phyloP scores from a whole-genome alignment of 1,140 invertebrate species.

The Zaprionus tsacasi region DNA sequence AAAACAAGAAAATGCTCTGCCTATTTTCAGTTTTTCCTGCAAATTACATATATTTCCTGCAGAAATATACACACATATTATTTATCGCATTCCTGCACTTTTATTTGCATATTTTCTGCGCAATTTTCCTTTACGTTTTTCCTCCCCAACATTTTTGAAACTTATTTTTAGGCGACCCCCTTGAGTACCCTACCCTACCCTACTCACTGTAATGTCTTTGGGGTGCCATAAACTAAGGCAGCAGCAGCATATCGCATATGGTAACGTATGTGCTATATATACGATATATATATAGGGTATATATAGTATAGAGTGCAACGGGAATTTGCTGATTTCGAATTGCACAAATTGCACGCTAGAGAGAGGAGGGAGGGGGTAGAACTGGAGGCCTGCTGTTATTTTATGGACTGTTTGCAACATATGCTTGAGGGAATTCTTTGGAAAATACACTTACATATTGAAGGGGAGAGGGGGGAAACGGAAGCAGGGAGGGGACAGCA shows the following conservation, averaged over 20 bases:
- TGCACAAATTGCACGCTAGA: background rate
- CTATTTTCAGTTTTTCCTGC: background rate
- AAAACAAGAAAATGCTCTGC: background rate
- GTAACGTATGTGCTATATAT: background rate
- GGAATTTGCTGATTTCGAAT: slow-evolving; percentile 21
- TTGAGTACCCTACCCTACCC: background rate
- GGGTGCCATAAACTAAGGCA: background rate
- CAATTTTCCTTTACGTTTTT: background rate
- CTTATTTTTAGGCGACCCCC: slow-evolving; percentile 5
- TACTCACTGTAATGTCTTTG: background rate
- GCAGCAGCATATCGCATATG: slow-evolving; percentile 1
- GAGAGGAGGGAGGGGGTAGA: background rate
- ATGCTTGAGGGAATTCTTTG: slow-evolving; percentile 23
- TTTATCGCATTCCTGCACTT: background rate
- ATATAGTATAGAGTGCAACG: slow-evolving; percentile 1
- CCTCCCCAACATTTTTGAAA: background rate
- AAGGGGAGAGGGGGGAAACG: background rate
- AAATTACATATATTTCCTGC: background rate
- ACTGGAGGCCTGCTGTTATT: slow-evolving; percentile 8
- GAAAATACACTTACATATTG: slow-evolving; percentile 10
- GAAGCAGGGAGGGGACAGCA: background rate
- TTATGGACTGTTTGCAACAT: slow-evolving; percentile 25
- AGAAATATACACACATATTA: background rate
- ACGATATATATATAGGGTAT: too few relatives aligned
- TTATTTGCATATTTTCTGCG: slow-evolving; percentile 7